phyloP scores from a whole-genome alignment of 35 echinoderm and acorn worm genomes.

The Holothuria glaberrima region DNA sequence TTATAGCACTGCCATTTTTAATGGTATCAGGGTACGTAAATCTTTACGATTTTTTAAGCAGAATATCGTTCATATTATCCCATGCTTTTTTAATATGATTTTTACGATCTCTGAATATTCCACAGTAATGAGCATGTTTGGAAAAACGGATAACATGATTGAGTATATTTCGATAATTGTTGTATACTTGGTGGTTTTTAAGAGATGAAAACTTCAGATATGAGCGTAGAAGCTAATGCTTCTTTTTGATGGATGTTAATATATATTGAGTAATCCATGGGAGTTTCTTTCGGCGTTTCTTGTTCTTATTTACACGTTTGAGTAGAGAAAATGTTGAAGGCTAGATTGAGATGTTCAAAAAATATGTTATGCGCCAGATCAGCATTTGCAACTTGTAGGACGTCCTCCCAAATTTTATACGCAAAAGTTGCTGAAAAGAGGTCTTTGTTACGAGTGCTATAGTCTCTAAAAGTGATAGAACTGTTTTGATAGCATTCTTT shows the following conservation, averaged over 20 bases:
- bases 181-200: neutral
- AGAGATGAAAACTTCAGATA: neutral
- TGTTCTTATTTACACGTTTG: neutral
- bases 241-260: neutral
- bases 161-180: neutral
- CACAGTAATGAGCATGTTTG: neutral
- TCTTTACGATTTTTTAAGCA: neutral
- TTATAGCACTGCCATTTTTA: neutral
- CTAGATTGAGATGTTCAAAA: too few relatives aligned
- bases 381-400: too few relatives aligned
- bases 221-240: neutral
- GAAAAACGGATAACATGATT: constrained; percentile 13
- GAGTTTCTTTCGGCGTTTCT: neutral
- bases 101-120: neutral
- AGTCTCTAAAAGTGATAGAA: too few relatives aligned
- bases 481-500: too few relatives aligned
- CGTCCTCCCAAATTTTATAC: too few relatives aligned
- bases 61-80: neutral
- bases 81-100: neutral
- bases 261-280: neutral
- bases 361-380: too few relatives aligned
- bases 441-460: too few relatives aligned
- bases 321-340: neutral
- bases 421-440: too few relatives aligned
- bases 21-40: neutral